These are phyloP conservation scores for Drosophila borborema DNA, from an alignment of 2,888 invertebrate species.

Conservation along the genomic window DNA sequence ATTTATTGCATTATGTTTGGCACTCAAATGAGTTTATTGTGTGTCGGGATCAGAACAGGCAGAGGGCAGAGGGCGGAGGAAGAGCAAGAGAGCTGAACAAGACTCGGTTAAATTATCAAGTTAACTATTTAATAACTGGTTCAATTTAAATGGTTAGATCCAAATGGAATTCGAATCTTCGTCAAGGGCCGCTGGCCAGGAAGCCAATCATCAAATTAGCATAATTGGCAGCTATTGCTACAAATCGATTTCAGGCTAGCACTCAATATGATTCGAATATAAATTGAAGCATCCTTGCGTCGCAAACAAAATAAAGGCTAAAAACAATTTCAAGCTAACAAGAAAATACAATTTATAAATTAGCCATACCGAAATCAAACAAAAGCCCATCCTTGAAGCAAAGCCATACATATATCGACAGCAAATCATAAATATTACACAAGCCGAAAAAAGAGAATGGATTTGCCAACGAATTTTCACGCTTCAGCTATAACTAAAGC, in stretches of 20 bases:
- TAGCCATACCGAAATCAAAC: slow-evolving; percentile 52
- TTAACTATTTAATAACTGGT: not conserved
- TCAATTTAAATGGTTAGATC: not conserved
- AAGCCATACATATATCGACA: slow-evolving; percentile 48
- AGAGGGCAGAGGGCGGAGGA: not conserved
- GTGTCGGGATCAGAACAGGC: not conserved
- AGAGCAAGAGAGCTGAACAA: not conserved
- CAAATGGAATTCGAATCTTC: not conserved
- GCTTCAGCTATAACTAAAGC: slow-evolving; percentile 65
- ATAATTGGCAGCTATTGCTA: slow-evolving; percentile 49
- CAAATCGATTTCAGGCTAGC: slow-evolving; percentile 31
- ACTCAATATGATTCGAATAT: slow-evolving; percentile 25
- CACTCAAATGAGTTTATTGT: slow-evolving; percentile 65
- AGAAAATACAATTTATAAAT: slow-evolving; percentile 74
- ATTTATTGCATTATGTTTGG: slow-evolving; percentile 73
- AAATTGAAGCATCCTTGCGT: not conserved
- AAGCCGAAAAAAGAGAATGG: slow-evolving; percentile 58
- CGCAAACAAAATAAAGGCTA: slow-evolving; percentile 8
- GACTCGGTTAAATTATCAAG: not conserved
- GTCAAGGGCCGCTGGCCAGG: not conserved
- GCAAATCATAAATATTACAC: slow-evolving; percentile 72
- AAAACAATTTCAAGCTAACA: slow-evolving; percentile 50
- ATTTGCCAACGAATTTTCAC: slow-evolving; percentile 73
- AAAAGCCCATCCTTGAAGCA: slow-evolving; percentile 29
- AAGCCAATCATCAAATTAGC: slow-evolving; percentile 36